These are phyloP conservation scores for Argya squamiceps DNA, from an alignment of 2,797 vertebrate species.

Conservation along the genomic window DNA sequence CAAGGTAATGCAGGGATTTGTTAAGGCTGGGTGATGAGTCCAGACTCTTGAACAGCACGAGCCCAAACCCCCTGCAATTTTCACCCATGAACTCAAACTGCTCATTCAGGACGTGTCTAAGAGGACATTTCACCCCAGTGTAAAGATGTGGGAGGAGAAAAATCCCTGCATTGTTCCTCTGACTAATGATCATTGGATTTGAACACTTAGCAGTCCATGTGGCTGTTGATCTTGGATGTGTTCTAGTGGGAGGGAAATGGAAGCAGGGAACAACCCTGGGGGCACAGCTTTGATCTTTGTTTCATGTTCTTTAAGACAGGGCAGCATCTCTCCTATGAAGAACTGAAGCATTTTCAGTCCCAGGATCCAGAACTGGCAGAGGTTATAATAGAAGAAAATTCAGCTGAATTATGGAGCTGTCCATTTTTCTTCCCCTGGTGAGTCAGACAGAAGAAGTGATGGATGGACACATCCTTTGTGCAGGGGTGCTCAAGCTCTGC, in stretches of 20 bases:
- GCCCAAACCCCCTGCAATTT: background rate
- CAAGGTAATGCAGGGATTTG: constrained; percentile 79
- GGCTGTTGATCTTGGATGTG: background rate
- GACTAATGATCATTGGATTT: background rate
- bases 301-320: constrained; percentile 63
- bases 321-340: constrained; percentile 58
- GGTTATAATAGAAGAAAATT: constrained; percentile 69
- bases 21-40: background rate
- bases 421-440: constrained; percentile 74
- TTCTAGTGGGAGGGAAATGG: background rate
- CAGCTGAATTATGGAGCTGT: constrained; percentile 72
- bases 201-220: background rate
- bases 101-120: background rate
- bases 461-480: background rate
- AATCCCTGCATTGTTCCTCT: background rate
- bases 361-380: constrained; percentile 68
- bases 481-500: background rate
- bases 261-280: background rate
- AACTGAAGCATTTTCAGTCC: constrained; percentile 71
- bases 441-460: constrained; percentile 5
- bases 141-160: background rate
- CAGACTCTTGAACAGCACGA: background rate
- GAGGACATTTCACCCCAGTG: background rate
- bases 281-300: background rate
- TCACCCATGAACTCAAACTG: background rate